A percentile compares a stretch with the other conserved stretches of the same genome.
These are phyloP conservation scores for Sebastes alutus DNA, from an alignment of 2,797 vertebrate genomes.

Conservation along the genomic window DNA sequence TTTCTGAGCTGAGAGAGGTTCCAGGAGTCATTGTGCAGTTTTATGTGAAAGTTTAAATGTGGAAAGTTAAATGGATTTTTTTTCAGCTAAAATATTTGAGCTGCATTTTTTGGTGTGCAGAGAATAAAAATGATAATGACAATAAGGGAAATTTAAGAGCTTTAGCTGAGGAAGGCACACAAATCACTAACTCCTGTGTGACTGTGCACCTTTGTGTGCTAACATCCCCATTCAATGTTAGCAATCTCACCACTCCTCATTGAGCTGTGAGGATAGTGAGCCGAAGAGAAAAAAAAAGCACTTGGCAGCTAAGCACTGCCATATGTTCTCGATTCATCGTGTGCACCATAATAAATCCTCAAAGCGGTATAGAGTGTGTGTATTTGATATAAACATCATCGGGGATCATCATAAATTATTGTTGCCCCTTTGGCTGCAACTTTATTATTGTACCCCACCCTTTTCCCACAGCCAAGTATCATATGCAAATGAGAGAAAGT, in stretches of 20 bases:
- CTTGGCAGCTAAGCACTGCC: conserved; percentile 54
- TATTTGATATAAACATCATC: conserved; percentile 65
- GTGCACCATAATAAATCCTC: conserved; percentile 62
- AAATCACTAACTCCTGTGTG: conserved; percentile 33
- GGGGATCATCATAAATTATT: conserved; percentile 69
- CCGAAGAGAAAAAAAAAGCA: conserved; percentile 4
- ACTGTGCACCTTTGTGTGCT: conserved; percentile 39
- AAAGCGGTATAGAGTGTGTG: conserved; percentile 52
- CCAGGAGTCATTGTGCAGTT: conserved; percentile 1
- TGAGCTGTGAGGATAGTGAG: conserved; percentile 45
- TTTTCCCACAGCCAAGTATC: conserved; percentile 27
- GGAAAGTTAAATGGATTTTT: conserved; percentile 5
- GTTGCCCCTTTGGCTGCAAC: conserved; percentile 43
- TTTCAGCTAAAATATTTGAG: neutral
- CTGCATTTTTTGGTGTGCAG: neutral
- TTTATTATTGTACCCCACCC: conserved; percentile 35
- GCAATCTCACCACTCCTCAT: conserved; percentile 21
- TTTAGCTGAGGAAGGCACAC: conserved; percentile 22
- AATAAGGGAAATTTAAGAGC: conserved; percentile 29
- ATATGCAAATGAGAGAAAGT: conserved; percentile 58
- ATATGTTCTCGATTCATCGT: conserved; percentile 63
- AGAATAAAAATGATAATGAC: conserved; percentile 34
- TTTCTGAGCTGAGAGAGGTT: conserved; percentile 16
- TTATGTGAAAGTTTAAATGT: conserved; percentile 18
- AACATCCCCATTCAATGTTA: conserved; percentile 31